These are phyloP conservation scores for Ethmia dodecea DNA, from an alignment of 2,888 invertebrate species.

Conservation along the genomic window DNA sequence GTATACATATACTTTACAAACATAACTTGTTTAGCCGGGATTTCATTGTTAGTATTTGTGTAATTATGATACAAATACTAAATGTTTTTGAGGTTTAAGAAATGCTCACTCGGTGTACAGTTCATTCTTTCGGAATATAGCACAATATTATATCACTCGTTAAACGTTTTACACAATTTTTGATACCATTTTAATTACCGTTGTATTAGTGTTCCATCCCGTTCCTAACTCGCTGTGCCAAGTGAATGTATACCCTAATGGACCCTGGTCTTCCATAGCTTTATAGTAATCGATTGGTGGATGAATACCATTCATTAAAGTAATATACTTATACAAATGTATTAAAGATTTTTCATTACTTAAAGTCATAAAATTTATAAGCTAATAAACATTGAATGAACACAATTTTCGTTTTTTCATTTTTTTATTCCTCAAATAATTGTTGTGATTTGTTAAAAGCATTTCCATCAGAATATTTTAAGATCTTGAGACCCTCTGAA, in stretches of 20 bases:
- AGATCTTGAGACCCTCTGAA: slow-evolving; percentile 64
- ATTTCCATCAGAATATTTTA: slow-evolving; percentile 43
- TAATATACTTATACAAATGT: slow-evolving; percentile 64
- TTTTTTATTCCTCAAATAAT: slow-evolving; percentile 42
- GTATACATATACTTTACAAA: too few species aligned
- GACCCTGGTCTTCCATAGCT: slow-evolving; percentile 69
- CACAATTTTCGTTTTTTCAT: slow-evolving; percentile 35
- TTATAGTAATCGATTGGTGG: slow-evolving; percentile 36
- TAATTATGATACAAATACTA: too few species aligned
- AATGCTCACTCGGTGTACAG: too few species aligned
- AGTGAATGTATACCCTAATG: slow-evolving; percentile 49
- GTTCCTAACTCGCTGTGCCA: slow-evolving; percentile 69
- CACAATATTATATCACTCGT: too few species aligned
- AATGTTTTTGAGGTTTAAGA: too few species aligned
- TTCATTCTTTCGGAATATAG: too few species aligned
- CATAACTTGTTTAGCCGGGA: too few species aligned
- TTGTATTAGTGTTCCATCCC: slow-evolving; percentile 32
- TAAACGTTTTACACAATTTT: slow-evolving; percentile 5
- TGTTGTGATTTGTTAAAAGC: slow-evolving; percentile 46
- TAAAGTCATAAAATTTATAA: slow-evolving; percentile 54
- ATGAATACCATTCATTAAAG: slow-evolving; percentile 41
- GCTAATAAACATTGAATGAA: slow-evolving; percentile 66
- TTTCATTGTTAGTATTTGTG: too few species aligned
- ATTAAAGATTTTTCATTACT: slow-evolving; percentile 68
- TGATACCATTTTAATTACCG: slow-evolving; percentile 17